Evolutionary conservation across 2,113 vertebrate species (phyloP), one percentile per base, ranked within the genome.

Genomic region (Urocitellus parryii): DNA sequence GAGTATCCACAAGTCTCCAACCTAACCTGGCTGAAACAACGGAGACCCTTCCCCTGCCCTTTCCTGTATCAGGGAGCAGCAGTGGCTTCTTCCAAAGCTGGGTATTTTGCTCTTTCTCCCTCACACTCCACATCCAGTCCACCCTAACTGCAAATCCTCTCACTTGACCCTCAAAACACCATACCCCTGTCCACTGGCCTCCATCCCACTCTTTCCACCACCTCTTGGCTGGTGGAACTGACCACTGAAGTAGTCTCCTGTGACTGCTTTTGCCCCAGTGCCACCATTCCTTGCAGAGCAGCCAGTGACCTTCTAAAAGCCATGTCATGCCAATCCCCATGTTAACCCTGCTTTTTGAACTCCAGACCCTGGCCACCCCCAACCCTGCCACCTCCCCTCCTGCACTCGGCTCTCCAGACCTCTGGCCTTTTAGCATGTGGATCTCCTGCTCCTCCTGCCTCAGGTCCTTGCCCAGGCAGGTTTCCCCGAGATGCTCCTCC

Each of bases 361-460:
- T 39, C 72, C 16, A n/a, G 70, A 18, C n/a, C 70, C 8, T 63
- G 34, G n/a, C 70, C 18, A 20, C 48, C 70, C 18, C 14, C 68
- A 13, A 27, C 27, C 68, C 68, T n/a, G 29, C 20, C 32, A 20
- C 67, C 68, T 72, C 72, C 70, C 37, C 22, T 10, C 37, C 37
- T 24, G 37, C 37, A 12, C 37, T 39, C 37, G 4, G 72, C 72
- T 73, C n/a, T 74, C 37, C 37, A 39, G n/a, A 24, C 70, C 24
- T 1, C 8, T 1, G 37, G 92, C 14, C 22, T 37, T 51, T 3
- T 32, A 2, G 45, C 0, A 0, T 79, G 5, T 14, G 74, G 11
- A 14, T 51, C 14, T 7, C 65, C 2, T 4, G 42, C 20, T 11
- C 11, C 13, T 13, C 11, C 29, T 67, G 22, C 74, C 56, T 86